Percentiles rank a stretch among this genome's conserved stretches.
phyloP scores from a whole-genome alignment of 2,888 invertebrate species.

The Protonemura montana region DNA sequence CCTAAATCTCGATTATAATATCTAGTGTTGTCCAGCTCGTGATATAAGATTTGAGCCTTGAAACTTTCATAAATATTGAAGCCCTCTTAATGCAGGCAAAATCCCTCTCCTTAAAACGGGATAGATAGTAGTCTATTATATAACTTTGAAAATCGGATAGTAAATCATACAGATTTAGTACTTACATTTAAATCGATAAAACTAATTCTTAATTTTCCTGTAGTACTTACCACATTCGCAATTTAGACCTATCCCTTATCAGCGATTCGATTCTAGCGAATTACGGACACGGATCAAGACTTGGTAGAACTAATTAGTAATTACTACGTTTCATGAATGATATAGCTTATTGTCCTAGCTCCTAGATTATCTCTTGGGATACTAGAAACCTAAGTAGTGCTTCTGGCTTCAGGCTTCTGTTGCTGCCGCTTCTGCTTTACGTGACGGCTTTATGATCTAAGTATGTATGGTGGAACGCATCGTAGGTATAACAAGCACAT shows the following conservation, averaged over 20 bases:
- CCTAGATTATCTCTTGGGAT: not conserved
- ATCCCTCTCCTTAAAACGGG: too few relatives aligned
- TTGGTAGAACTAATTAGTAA: slow-evolving; percentile 5
- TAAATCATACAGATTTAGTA: not conserved
- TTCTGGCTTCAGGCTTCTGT: not conserved
- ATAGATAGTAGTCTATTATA: too few relatives aligned
- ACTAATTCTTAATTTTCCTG: not conserved
- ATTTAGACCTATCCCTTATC: not conserved
- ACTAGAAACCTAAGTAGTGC: not conserved
- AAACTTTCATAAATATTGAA: too few relatives aligned
- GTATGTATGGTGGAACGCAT: not conserved
- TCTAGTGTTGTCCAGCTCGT: too few relatives aligned
- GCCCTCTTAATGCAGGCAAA: too few relatives aligned
- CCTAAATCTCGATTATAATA: too few relatives aligned
- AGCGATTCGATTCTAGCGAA: not conserved
- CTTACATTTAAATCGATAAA: not conserved
- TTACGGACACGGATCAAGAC: not conserved
- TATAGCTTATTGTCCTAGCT: slow-evolving; percentile 5
- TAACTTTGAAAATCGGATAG: not conserved
- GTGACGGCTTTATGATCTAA: not conserved
- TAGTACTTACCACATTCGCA: not conserved
- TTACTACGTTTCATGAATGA: slow-evolving; percentile 12
- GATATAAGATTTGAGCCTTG: too few relatives aligned
- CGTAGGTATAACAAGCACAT: not conserved
- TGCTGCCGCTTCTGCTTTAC: not conserved